Evolutionary conservation across 2,113 vertebrate species (phyloP), one percentile per base, ranked within the genome.

Genomic region (Ophthalmolycus amberensis): DNA sequence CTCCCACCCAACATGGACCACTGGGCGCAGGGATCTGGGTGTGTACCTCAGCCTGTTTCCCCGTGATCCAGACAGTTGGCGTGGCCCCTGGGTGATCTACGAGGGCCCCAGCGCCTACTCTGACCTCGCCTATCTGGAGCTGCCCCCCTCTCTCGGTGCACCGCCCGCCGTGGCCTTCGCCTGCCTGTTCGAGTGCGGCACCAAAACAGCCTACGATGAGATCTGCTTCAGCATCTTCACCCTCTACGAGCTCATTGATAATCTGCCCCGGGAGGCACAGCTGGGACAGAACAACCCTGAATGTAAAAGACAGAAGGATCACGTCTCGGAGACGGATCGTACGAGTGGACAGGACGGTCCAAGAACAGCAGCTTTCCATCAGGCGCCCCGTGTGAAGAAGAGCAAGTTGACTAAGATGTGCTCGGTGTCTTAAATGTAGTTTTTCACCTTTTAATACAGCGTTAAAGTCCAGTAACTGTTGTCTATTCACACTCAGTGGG

Each of bases 21-120:
- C 93, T 8, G 94, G 95, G 0, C 96, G 98, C 4, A 92, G 94
- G 12, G 96, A 97, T 67, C 94, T 99, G 86, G 97, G 98, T 0
- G 44, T 99, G 40, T 95, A 95, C 89, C 95, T 99, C 76, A 99
- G 95, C 83, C 91, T 95, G 4, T 96, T 95, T 44, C 98, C 98
- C 25, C 94, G 96, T 59, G 96, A 99, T 0, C 95, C 93, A 0
- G 95, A 96, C 85, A 97, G 97, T 79, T 99, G 98, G 98, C 95
- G 93, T 0, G 95, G 96, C 50, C 98, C 98, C 0, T 99, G 98
- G 98, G 94, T 98, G 62, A 97, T 99, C 86, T 96, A 97, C 0
- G 93, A 98, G 83, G 98, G 98, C 22, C 97, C 97, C 7, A 98
- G 97, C 0, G 98, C 97, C 15, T 99, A 99, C 90, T 99, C 98